These are phyloP conservation scores for Drepana arcuata DNA, from an alignment of 1,140 invertebrate genomes.

Conservation along the genomic window DNA sequence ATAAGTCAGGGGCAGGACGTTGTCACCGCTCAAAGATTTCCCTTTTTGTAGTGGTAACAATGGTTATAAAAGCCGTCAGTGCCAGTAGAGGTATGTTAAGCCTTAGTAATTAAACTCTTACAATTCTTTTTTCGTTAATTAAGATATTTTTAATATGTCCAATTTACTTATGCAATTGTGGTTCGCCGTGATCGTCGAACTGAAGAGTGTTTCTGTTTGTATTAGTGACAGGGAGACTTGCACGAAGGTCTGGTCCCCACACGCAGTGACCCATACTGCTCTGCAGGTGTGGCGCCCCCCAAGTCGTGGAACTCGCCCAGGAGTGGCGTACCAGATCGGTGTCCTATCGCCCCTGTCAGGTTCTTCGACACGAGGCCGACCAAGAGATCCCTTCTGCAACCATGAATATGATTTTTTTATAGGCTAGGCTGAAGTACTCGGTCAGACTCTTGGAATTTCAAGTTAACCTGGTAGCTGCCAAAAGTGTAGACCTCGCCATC, in stretches of 20 bases:
- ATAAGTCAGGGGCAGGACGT: too few relatives aligned
- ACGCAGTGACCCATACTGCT: constrained; percentile 94
- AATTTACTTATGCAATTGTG: constrained; percentile 85
- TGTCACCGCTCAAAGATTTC: too few relatives aligned
- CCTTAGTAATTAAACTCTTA: too few relatives aligned
- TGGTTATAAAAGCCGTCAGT: too few relatives aligned
- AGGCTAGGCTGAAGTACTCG: too few relatives aligned
- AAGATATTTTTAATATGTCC: too few relatives aligned
- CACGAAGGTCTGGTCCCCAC: constrained; percentile 95
- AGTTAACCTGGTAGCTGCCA: constrained; percentile 87
- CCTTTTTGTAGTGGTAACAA: too few relatives aligned
- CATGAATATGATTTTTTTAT: too few relatives aligned
- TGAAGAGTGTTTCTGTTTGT: constrained; percentile 87
- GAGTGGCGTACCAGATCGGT: constrained; percentile 83
- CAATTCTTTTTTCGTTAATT: too few relatives aligned
- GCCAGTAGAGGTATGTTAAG: too few relatives aligned
- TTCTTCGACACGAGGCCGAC: constrained; percentile 71
- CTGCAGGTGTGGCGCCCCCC: constrained; percentile 84
- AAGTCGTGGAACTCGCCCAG: constrained; percentile 85
- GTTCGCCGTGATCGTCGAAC: constrained; percentile 91
- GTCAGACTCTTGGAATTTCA: too few relatives aligned
- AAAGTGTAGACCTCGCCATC: constrained; percentile 96
- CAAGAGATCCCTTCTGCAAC: constrained; percentile 93
- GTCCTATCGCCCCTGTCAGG: constrained; percentile 18
- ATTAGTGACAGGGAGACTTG: constrained; percentile 95